phyloP scores from a whole-genome alignment of 2,113 vertebrate genomes.

The Nerophis lumbriciformis region DNA sequence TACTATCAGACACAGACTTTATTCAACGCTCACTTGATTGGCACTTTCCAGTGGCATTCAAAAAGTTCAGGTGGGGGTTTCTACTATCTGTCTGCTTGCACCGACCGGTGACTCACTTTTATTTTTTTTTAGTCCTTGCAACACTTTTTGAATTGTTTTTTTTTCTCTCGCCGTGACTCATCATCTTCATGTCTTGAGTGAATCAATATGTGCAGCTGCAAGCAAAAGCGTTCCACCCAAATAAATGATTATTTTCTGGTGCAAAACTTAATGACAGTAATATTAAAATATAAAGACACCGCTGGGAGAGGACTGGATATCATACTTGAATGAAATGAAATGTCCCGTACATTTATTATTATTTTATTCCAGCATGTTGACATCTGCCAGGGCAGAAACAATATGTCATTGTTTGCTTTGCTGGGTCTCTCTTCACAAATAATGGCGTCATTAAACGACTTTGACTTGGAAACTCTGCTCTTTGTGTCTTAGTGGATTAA shows the following conservation, averaged over 20 bases:
- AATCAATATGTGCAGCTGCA: conserved; percentile 39
- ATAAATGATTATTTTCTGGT: conserved; percentile 18
- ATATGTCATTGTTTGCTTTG: not conserved
- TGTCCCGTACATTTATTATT: not conserved
- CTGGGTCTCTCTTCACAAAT: not conserved
- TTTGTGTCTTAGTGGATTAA: not conserved
- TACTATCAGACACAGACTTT: conserved; percentile 49
- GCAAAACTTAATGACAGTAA: conserved; percentile 12
- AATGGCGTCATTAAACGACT: not conserved
- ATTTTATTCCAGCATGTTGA: conserved; percentile 2
- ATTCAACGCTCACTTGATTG: conserved; percentile 23
- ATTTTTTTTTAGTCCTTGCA: conserved; percentile 8
- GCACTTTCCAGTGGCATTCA: not conserved
- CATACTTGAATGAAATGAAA: not conserved
- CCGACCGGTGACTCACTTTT: conserved; percentile 34
- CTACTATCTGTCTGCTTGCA: no score
- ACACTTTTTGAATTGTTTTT: conserved; percentile 27
- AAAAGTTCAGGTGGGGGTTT: no score
- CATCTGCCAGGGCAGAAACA: not conserved
- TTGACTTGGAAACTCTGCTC: not conserved
- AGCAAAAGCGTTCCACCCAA: conserved; percentile 9
- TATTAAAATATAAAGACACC: conserved; percentile 1
- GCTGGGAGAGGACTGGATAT: not conserved
- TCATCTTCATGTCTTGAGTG: conserved; percentile 38
- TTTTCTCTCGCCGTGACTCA: conserved; percentile 46